A percentile compares a stretch with the other conserved stretches of the same genome.
Conservation (phyloP, 2,797 vertebrate species). For the Cheirogaleus major region DNA sequence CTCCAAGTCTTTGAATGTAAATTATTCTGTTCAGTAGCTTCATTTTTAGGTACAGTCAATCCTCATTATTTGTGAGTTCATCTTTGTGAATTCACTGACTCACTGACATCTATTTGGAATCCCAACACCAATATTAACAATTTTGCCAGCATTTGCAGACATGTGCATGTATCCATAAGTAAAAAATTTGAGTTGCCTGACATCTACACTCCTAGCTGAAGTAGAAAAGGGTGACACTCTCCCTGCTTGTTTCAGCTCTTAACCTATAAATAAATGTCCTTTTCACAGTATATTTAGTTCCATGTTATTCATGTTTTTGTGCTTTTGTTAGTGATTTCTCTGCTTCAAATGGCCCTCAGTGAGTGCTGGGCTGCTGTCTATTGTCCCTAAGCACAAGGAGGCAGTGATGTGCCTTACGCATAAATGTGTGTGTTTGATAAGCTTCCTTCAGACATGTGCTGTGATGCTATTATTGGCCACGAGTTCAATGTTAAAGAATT, state of each 20-base stretch:
- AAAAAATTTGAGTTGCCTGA: neutral
- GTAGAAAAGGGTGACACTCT: neutral
- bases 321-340: neutral
- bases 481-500: slow-evolving; percentile 30
- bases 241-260: neutral
- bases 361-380: neutral
- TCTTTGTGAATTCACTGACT: neutral
- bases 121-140: neutral
- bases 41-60: neutral
- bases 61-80: neutral
- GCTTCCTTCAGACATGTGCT: neutral
- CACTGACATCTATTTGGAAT: neutral
- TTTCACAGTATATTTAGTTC: neutral
- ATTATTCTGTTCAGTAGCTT: neutral
- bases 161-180: neutral
- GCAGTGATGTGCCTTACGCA: neutral
- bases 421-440: neutral
- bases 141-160: neutral
- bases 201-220: neutral
- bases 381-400: neutral
- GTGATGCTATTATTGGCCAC: neutral
- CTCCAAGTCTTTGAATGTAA: neutral
- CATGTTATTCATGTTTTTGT: neutral
- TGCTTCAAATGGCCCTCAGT: neutral
- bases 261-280: neutral